These are phyloP conservation scores for Orthonychiurus folsomi DNA, from an alignment of 2,888 invertebrate genomes.

Conservation along the genomic window DNA sequence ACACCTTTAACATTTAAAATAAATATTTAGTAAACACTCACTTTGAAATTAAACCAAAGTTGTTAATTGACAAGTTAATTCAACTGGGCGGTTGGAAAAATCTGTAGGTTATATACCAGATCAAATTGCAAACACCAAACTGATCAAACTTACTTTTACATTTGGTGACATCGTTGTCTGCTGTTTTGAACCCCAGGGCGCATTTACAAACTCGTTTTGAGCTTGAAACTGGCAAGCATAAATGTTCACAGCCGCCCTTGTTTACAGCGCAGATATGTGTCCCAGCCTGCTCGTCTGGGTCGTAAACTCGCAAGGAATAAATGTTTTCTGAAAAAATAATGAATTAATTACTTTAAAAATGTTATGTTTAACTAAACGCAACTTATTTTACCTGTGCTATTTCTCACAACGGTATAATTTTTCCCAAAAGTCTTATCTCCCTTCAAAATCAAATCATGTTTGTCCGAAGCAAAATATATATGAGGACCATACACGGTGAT, in stretches of 20 bases:
- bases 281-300: constrained; percentile 56
- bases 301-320: constrained; percentile 50
- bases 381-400: constrained; percentile 50
- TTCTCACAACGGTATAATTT: constrained; percentile 49
- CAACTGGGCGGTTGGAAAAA: too few species aligned
- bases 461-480: constrained; percentile 56
- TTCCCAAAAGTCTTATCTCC: constrained; percentile 54
- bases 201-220: constrained; percentile 57
- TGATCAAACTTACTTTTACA: constrained; percentile 47
- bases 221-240: constrained; percentile 59
- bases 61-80: too few species aligned
- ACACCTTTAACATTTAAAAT: constrained; percentile 51
- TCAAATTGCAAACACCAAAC: constrained; percentile 17
- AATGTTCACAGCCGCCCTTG: constrained; percentile 58
- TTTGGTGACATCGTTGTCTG: constrained; percentile 49
- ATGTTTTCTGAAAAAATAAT: constrained; percentile 36
- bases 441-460: constrained; percentile 56
- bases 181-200: constrained; percentile 59
- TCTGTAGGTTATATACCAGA: too few species aligned
- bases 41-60: too few species aligned
- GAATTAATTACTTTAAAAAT: not conserved
- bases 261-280: constrained; percentile 52
- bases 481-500: constrained; percentile 57
- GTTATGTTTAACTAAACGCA: constrained; percentile 2
- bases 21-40: too few species aligned